Evolutionary conservation across 1,140 invertebrate genomes (phyloP), one percentile per base, ranked within the genome.

Genomic region (Philopotamus ludificatus): DNA sequence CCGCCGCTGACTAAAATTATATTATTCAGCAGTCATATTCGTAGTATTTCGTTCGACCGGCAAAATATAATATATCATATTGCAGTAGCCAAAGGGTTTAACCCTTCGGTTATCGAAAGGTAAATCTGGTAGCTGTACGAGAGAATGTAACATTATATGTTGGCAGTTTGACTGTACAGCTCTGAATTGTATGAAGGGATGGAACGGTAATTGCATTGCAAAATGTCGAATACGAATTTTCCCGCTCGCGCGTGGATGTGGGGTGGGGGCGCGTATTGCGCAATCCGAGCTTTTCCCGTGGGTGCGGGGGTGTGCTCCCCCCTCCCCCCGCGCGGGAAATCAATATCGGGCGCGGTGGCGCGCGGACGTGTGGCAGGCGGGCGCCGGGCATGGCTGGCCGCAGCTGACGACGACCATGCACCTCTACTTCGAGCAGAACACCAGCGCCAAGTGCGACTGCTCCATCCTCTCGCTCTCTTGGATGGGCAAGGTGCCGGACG

Each of bases 401-500:
- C 58, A 9, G 16, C 18, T 25, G 15, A 2, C 15, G 28, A 4
- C 34, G 20, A 79, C 71, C 78, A 93, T 93, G 91, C 90, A 93
- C 86, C 84, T 93, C 74, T 90, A 93, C 84, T 96, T 97, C 78
- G 95, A 98, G 79, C 88, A 90, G 72, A 94, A 92, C 75, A 87
- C 87, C 71, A 95, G 93, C 76, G 93, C 93, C 63, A 90, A 93
- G 79, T 95, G 93, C 79, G 95, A 98, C 81, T 97, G 94, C 80
- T 91, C 92, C 71, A 94, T 98, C 73, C 82, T 96, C 67, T 94
- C 93, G 68, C 83, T 98, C 73, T 96, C 94, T 72, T 98, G 95
- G 95, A 98, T 97, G 95, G 94, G 94, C 70, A 96, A 97, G 80
- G 93, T 97, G 70, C 94, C 94, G 61, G 95, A 97, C 77, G 92